phyloP scores from a whole-genome alignment of 1,140 invertebrate genomes.

The Bombus pyrosoma region DNA sequence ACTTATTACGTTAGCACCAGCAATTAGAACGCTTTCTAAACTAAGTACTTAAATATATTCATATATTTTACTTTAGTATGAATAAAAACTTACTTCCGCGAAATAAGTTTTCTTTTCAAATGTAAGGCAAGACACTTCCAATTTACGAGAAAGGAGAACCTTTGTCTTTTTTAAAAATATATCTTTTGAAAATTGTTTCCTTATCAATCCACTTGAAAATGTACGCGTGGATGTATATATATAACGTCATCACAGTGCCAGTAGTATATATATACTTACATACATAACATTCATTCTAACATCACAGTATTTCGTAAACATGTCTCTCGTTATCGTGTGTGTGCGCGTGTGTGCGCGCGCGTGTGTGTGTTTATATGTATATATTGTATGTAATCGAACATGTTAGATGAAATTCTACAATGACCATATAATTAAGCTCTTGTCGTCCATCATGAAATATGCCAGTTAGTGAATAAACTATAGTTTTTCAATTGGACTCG shows the following conservation, averaged over 20 bases:
- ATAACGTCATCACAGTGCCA: conserved; percentile 58
- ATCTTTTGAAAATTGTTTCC: conserved; percentile 53
- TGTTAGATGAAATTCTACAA: conserved; percentile 10
- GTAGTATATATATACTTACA: conserved; percentile 19
- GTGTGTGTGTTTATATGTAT: not conserved
- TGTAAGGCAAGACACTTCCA: conserved; percentile 62
- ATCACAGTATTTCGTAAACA: conserved; percentile 59
- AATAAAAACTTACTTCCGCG: conserved; percentile 57
- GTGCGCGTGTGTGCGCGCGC: not conserved
- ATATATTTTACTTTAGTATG: conserved; percentile 20
- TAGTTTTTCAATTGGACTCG: conserved; percentile 66
- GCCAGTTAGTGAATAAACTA: conserved; percentile 43
- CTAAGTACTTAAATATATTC: conserved; percentile 54
- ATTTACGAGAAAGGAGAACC: conserved; percentile 45
- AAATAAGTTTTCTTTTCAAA: conserved; percentile 40
- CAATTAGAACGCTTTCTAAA: not conserved
- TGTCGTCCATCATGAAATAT: conserved; percentile 8
- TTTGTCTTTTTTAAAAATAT: conserved; percentile 53
- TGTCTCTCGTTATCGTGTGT: conserved; percentile 15
- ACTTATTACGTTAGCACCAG: conserved; percentile 43
- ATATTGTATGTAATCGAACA: conserved; percentile 17
- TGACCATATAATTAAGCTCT: conserved; percentile 39
- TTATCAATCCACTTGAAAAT: conserved; percentile 44
- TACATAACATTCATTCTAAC: conserved; percentile 58
- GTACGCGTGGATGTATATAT: conserved; percentile 38